Evolutionary conservation across 1,140 invertebrate genomes (phyloP), one percentile per base, ranked within the genome.

Genomic region (Rhizoglyphus robini): DNA sequence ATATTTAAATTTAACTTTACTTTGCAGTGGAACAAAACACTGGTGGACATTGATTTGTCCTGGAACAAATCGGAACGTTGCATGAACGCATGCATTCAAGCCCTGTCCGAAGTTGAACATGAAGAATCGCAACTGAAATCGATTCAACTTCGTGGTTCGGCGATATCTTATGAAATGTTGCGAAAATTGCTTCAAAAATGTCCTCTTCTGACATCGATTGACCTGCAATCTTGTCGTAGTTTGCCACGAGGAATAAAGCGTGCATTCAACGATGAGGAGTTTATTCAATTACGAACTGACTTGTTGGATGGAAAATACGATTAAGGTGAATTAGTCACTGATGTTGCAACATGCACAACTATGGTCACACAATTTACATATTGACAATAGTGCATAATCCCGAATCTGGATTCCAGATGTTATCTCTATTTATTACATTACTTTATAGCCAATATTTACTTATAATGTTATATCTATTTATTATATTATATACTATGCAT

Each of bases 241-340:
- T 32, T 67, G 36, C 66, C 66, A 4, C 34, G 66, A 29, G 66
- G 66, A 32, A 67, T 60, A 57, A 67, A 67, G 32, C 8, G 66
- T 5, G 31, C 27, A 29, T 67, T 51, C 48, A 4, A 25, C 15
- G 66, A 46, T 13, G 31, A 67, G 27, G 66, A 67, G 15, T 34
- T 67, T 32, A 18, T 47, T n/a, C 15, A 32, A 36, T 59, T 67
- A 18, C 41, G 51, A 32, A 32, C 48, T 36, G 60, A 63, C 4
- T 30, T 67, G 20, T 31, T 63, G 31, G 38, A 67, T 23, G 66
- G 66, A 1, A 27, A 25, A 13, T 66, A 41, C 47, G 32, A 58
- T 51, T 41, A 41, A 41, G 8, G 18, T 41, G n/a, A n/a, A n/a
- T n/a, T n/a, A n/a, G n/a, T n/a, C n/a, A n/a, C n/a, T n/a, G n/a